These are phyloP conservation scores for Drosophila atroscutellata DNA, from an alignment of 2,888 invertebrate species.

Conservation along the genomic window DNA sequence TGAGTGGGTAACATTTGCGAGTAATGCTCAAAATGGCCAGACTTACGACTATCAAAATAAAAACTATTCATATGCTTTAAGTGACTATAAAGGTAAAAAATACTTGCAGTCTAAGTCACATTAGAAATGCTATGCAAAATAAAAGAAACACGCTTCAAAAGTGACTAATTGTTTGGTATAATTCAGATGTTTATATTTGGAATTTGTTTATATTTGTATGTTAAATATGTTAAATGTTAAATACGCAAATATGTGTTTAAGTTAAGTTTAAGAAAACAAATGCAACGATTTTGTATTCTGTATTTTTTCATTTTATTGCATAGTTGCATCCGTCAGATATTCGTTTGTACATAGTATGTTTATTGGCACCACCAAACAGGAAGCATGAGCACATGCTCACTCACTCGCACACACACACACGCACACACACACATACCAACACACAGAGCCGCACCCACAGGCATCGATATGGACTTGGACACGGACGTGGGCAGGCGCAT, in stretches of 20 bases:
- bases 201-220: background rate
- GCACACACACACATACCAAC: slow-evolving; percentile 5
- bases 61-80: background rate
- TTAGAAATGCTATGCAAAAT: background rate
- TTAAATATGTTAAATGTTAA: background rate
- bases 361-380: slow-evolving; percentile 37
- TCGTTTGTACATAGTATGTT: slow-evolving; percentile 13
- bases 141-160: background rate
- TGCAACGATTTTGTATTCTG: background rate
- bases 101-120: background rate
- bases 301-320: background rate
- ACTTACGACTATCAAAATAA: background rate
- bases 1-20: background rate
- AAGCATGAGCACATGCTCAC: slow-evolving; percentile 27
- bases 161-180: background rate
- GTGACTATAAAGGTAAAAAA: background rate
- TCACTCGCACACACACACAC: background rate
- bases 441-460: background rate
- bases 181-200: background rate
- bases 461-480: slow-evolving; percentile 5
- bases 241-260: background rate
- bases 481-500: slow-evolving; percentile 49
- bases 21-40: background rate
- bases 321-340: background rate
- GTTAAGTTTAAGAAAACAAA: background rate